Conservation (phyloP, 1,140 invertebrate genomes). For the Leptinotarsa undecemlineata region DNA sequence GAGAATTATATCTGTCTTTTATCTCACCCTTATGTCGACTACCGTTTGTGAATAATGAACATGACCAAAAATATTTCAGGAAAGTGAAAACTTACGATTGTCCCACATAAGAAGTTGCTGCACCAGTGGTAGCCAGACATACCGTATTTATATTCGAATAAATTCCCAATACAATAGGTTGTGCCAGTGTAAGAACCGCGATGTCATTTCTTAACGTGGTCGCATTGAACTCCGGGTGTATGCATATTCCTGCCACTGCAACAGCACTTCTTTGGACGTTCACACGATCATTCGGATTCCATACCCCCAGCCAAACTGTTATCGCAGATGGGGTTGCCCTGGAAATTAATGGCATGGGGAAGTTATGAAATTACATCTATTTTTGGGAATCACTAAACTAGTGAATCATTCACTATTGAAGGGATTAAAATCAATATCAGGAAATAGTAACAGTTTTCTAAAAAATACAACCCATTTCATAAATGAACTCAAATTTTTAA, state of each 20-base stretch:
- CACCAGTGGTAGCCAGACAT: constrained; percentile 58
- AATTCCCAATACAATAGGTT: constrained; percentile 55
- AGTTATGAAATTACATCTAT: too few relatives aligned
- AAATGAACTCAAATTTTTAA: too few relatives aligned
- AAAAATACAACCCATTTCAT: too few relatives aligned
- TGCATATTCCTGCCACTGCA: constrained; percentile 20
- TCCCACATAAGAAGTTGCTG: constrained; percentile 39
- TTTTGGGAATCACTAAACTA: too few relatives aligned
- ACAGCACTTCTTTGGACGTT: constrained; percentile 37
- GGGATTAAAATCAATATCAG: too few relatives aligned
- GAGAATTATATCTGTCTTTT: too few relatives aligned
- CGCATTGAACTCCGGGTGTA: constrained; percentile 62
- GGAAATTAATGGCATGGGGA: background rate
- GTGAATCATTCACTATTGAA: too few relatives aligned
- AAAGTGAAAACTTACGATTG: constrained; percentile 38
- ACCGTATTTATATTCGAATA: constrained; percentile 63
- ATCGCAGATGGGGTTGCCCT: constrained; percentile 35
- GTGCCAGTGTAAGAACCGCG: constrained; percentile 63
- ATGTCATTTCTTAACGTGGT: constrained; percentile 65
- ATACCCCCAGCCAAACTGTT: constrained; percentile 42
- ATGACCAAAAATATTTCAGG: too few relatives aligned
- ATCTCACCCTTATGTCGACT: too few relatives aligned
- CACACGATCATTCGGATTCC: constrained; percentile 32
- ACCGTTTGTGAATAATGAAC: too few relatives aligned
- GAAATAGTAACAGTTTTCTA: too few relatives aligned